A percentile compares a stretch with the other conserved stretches of the same genome.
These are phyloP conservation scores for Catostomus latipinnis DNA, from an alignment of 2,797 vertebrate species.

Conservation along the genomic window DNA sequence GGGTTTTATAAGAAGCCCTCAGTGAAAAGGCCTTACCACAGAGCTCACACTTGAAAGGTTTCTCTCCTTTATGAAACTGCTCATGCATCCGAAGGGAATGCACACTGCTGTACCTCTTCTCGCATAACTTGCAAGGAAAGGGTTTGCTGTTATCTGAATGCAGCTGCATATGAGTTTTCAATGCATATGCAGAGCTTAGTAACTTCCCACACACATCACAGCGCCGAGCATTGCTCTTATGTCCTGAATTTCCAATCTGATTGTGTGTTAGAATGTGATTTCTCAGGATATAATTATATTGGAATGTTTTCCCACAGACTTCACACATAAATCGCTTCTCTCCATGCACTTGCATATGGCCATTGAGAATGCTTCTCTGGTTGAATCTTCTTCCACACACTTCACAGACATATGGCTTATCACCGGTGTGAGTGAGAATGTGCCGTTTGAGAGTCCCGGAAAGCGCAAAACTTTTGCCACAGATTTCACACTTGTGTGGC, in stretches of 20 bases:
- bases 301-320: slow-evolving; percentile 68
- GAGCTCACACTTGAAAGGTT: slow-evolving; percentile 74
- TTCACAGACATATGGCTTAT: slow-evolving; percentile 69
- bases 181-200: slow-evolving; percentile 32
- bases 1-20: slow-evolving; percentile 76
- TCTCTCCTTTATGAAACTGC: slow-evolving; percentile 67
- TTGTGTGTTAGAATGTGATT: slow-evolving; percentile 56
- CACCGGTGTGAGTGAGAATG: slow-evolving; percentile 76
- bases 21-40: slow-evolving; percentile 81
- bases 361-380: slow-evolving; percentile 76
- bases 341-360: slow-evolving; percentile 68
- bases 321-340: slow-evolving; percentile 67
- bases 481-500: slow-evolving; percentile 76
- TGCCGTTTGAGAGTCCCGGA: slow-evolving; percentile 74
- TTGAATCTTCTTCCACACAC: slow-evolving; percentile 75
- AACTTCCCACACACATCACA: slow-evolving; percentile 56
- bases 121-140: slow-evolving; percentile 49
- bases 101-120: slow-evolving; percentile 50
- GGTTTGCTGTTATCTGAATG: slow-evolving; percentile 55
- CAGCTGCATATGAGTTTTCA: slow-evolving; percentile 64
- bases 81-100: slow-evolving; percentile 62
- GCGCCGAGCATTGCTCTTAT: slow-evolving; percentile 34
- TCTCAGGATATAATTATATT: slow-evolving; percentile 63
- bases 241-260: background rate
- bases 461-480: slow-evolving; percentile 72